phyloP scores from a whole-genome alignment of 2,797 vertebrate genomes.

The Champsocephalus esox region DNA sequence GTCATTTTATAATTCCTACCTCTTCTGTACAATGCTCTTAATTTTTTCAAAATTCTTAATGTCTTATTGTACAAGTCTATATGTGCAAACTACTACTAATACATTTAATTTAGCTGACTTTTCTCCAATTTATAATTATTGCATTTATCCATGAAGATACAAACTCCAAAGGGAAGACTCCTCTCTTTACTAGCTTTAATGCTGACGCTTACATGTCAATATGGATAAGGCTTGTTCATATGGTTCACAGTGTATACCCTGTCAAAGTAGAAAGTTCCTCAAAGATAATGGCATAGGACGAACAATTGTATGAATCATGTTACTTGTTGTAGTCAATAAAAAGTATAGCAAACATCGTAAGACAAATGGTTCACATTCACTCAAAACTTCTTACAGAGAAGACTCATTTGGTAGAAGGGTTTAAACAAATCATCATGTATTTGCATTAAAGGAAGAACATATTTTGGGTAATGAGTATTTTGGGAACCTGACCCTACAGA shows the following conservation, averaged over 20 bases:
- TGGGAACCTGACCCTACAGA: conserved; percentile 41
- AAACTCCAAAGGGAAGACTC: no score
- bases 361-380: background rate
- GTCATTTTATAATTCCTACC: no score
- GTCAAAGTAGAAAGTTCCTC: background rate
- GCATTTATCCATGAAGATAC: no score
- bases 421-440: conserved; percentile 9
- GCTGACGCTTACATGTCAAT: background rate
- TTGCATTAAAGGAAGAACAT: conserved; percentile 17
- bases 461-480: conserved; percentile 35
- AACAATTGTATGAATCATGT: background rate
- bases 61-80: no score
- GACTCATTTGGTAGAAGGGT: background rate
- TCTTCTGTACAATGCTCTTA: no score
- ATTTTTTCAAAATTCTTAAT: no score
- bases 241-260: background rate
- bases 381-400: background rate
- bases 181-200: background rate
- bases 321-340: background rate
- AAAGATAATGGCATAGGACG: background rate
- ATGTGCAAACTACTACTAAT: no score
- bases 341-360: background rate
- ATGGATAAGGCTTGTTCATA: background rate
- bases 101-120: no score
- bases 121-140: no score